A percentile compares a stretch with the other conserved stretches of the same genome.
These are phyloP conservation scores for Ephydatia muelleri DNA, from an alignment of 37 sponge, comb jelly and placozoan genomes.

Conservation along the genomic window DNA sequence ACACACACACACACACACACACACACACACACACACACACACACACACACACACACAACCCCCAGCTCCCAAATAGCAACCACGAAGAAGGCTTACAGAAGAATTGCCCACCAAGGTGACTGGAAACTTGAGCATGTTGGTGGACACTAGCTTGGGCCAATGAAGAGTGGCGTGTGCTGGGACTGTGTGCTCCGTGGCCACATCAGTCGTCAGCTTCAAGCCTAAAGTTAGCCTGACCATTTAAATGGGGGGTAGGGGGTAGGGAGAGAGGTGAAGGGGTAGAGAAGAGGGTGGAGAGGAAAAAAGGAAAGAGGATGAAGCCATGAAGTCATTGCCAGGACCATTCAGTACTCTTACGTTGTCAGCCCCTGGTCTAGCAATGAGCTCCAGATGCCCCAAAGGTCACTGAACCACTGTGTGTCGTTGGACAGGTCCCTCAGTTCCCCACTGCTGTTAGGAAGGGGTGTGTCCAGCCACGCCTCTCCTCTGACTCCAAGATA, in stretches of 20 bases:
- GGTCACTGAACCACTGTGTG: conserved; percentile 8
- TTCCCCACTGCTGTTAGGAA: background rate
- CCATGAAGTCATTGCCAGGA: background rate
- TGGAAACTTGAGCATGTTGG: conserved; percentile 36
- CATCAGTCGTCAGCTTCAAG: conserved; percentile 23
- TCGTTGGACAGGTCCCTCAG: conserved; percentile 29
- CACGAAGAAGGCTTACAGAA: conserved; percentile 43
- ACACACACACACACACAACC: background rate
- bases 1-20: too few relatives aligned
- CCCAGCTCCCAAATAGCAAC: background rate
- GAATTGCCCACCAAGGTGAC: conserved; percentile 63
- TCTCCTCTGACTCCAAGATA: conserved; percentile 44
- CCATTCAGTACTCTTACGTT: background rate
- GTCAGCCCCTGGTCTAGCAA: conserved; percentile 26
- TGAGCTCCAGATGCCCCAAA: conserved; percentile 41
- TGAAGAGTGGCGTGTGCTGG: conserved; percentile 36
- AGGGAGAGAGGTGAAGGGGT: background rate
- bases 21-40: background rate
- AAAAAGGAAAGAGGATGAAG: background rate
- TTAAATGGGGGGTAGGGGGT: background rate
- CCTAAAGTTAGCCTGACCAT: conserved; percentile 36
- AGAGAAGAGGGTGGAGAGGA: background rate
- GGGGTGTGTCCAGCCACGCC: too few relatives aligned
- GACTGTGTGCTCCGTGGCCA: conserved; percentile 9
- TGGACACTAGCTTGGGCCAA: conserved; percentile 47